A percentile compares a stretch with the other conserved stretches of the same genome.
phyloP scores from a whole-genome alignment of 2,113 vertebrate species.

The Saguinus imperator region DNA sequence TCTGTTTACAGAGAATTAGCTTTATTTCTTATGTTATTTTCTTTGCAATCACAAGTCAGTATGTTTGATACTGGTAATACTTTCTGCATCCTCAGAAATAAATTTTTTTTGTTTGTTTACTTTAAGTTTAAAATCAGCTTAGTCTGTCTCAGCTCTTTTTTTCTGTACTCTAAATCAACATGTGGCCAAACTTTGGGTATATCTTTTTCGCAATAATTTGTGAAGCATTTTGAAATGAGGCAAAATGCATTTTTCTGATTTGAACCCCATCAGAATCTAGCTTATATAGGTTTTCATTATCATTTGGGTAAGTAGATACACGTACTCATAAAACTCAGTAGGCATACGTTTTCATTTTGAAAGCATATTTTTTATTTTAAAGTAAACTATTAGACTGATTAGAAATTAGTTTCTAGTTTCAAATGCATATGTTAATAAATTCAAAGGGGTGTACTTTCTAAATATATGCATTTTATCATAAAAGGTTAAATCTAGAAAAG shows the following conservation, averaged over 20 bases:
- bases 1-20: not conserved
- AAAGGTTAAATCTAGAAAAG: not conserved
- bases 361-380: not conserved
- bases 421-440: not conserved
- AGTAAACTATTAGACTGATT: not conserved
- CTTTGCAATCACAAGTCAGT: not conserved
- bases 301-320: not conserved
- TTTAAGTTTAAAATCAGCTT: constrained; percentile 21
- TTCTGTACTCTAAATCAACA: not conserved
- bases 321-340: constrained; percentile 1
- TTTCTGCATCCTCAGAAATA: not conserved
- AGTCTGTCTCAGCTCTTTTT: not conserved
- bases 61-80: not conserved
- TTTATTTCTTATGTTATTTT: not conserved
- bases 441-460: not conserved
- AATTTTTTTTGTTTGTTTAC: not conserved
- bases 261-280: not conserved
- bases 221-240: not conserved
- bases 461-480: not conserved
- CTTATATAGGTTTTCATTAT: not conserved
- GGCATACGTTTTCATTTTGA: constrained; percentile 16
- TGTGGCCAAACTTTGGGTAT: not conserved
- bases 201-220: not conserved
- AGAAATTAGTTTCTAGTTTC: not conserved
- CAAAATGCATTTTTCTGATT: not conserved